These are phyloP conservation scores for Borostomias antarcticus DNA, from an alignment of 2,797 vertebrate species.

Conservation along the genomic window DNA sequence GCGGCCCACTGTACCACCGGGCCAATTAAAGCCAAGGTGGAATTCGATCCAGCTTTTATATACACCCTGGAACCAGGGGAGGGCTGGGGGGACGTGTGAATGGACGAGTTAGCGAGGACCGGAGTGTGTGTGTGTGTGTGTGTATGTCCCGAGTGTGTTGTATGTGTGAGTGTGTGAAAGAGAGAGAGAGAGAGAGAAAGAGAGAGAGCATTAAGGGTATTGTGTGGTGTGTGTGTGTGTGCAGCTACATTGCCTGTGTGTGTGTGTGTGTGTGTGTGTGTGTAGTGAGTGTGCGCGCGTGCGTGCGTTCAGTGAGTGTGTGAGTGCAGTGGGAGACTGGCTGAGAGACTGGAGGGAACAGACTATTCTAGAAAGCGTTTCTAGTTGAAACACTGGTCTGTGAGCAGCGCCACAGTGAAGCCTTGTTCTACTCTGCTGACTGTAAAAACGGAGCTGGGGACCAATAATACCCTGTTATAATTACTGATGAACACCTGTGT, in stretches of 20 bases:
- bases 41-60: slow-evolving; percentile 80
- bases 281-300: slow-evolving; percentile 18
- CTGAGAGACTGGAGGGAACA: slow-evolving; percentile 21
- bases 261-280: not conserved
- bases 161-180: slow-evolving; percentile 56
- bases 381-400: slow-evolving; percentile 62
- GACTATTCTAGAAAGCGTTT: slow-evolving; percentile 12
- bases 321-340: slow-evolving; percentile 39
- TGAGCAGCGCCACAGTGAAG: slow-evolving; percentile 63
- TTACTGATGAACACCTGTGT: slow-evolving; percentile 64
- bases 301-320: slow-evolving; percentile 17
- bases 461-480: slow-evolving; percentile 72
- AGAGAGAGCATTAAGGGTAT: no score
- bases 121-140: slow-evolving; percentile 30
- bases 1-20: slow-evolving; percentile 69
- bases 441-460: slow-evolving; percentile 60
- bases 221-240: slow-evolving; percentile 62
- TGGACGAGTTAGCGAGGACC: slow-evolving; percentile 24
- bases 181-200: slow-evolving; percentile 59
- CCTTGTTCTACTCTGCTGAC: slow-evolving; percentile 67
- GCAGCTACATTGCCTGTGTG: slow-evolving; percentile 37
- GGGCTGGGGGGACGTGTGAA: slow-evolving; percentile 24
- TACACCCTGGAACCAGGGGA: slow-evolving; percentile 66
- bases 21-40: slow-evolving; percentile 78
- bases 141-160: slow-evolving; percentile 56